Evolutionary conservation across 2,113 vertebrate genomes (phyloP).

Genomic region (Chionodraco myersi): DNA sequence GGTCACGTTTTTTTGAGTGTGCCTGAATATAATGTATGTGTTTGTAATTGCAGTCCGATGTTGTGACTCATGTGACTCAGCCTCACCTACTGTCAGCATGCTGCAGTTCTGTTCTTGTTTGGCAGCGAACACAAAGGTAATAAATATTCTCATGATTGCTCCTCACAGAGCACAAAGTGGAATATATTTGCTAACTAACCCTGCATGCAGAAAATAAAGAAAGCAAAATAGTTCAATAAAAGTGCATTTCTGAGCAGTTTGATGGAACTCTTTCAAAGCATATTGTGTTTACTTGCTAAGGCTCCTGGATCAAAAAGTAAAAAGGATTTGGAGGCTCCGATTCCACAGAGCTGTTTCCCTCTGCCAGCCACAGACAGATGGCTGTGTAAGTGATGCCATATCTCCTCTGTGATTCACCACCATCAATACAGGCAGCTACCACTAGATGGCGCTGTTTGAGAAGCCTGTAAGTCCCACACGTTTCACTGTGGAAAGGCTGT

Average conservation of each 20-base stretch:
- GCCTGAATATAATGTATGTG: not conserved
- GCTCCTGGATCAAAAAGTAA: slow-evolving; percentile 8
- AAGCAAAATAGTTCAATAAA: not conserved
- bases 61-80: not conserved
- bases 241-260: slow-evolving; percentile 3
- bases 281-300: not conserved
- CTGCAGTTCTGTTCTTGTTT: not conserved
- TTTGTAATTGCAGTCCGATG: not conserved
- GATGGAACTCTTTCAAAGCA: slow-evolving; percentile 24
- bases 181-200: not conserved
- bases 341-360: slow-evolving; percentile 16
- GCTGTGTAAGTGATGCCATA: slow-evolving; percentile 1
- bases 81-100: not conserved
- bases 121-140: not conserved
- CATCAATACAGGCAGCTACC: slow-evolving; percentile 3
- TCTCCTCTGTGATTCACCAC: not conserved
- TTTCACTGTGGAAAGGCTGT: slow-evolving; percentile 25
- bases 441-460: slow-evolving; percentile 65
- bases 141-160: too few relatives aligned
- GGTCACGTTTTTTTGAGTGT: too few relatives aligned
- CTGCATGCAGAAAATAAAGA: not conserved
- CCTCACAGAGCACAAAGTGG: too few relatives aligned
- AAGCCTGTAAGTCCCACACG: slow-evolving; percentile 13
- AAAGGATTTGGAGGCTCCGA: not conserved
- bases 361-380: slow-evolving; percentile 1